Conservation (phyloP, 2,888 invertebrate species). For the Cheilosia scutellata region DNA sequence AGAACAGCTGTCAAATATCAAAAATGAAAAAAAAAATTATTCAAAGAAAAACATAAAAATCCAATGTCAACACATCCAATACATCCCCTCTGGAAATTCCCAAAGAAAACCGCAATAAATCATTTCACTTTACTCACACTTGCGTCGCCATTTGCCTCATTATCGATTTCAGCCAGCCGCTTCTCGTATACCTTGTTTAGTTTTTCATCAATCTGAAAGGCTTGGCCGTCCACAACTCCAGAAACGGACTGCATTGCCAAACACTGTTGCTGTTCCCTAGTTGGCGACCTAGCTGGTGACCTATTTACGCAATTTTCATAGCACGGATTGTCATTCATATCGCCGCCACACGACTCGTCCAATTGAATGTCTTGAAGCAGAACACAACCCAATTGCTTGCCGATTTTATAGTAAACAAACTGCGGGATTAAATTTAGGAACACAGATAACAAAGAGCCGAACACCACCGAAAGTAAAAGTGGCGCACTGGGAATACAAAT, state of each 20-base stretch:
- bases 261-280: constrained; percentile 61
- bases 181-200: constrained; percentile 87
- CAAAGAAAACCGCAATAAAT: constrained; percentile 22
- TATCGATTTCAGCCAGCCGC: constrained; percentile 86
- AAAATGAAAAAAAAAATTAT: constrained; percentile 8
- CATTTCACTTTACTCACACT: constrained; percentile 48
- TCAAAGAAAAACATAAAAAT: constrained; percentile 40
- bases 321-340: constrained; percentile 38
- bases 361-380: constrained; percentile 4
- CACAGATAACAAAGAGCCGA: constrained; percentile 38
- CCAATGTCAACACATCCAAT: constrained; percentile 63
- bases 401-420: constrained; percentile 60
- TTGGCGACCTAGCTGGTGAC: constrained; percentile 41
- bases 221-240: constrained; percentile 72
- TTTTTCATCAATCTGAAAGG: constrained; percentile 82
- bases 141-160: constrained; percentile 83
- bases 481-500: constrained; percentile 7
- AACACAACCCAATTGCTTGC: constrained; percentile 15
- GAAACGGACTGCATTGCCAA: constrained; percentile 37
- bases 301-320: constrained; percentile 40
- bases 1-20: constrained; percentile 49
- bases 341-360: constrained; percentile 4
- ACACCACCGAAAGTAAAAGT: constrained; percentile 26
- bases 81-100: constrained; percentile 36
- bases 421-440: constrained; percentile 23